Conservation (phyloP, 2,888 invertebrate genomes). For the Shargacucullia verbasci region DNA sequence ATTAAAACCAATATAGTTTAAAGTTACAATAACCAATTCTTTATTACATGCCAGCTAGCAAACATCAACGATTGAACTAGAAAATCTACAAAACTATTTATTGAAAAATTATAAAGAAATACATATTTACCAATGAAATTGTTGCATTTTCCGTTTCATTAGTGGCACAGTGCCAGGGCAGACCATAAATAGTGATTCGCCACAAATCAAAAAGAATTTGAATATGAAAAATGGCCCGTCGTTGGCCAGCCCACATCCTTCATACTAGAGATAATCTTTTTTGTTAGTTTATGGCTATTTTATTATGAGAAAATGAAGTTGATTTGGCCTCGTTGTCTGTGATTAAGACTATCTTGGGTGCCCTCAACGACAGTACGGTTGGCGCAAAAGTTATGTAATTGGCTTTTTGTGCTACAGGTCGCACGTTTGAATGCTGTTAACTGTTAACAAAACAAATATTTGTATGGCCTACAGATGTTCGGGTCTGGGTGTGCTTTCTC, state of each 20-base stretch:
- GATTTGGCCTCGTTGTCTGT: constrained; percentile 6
- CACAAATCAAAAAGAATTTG: constrained; percentile 55
- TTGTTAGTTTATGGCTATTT: constrained; percentile 5
- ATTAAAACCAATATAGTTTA: too few species aligned
- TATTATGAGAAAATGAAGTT: constrained; percentile 10
- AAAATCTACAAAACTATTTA: constrained; percentile 12
- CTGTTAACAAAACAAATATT: too few species aligned
- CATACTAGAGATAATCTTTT: constrained; percentile 20
- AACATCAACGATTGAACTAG: constrained; percentile 3
- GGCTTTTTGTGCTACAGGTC: too few species aligned
- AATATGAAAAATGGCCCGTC: constrained; percentile 46
- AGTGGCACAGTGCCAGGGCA: constrained; percentile 46
- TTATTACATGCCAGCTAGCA: not conserved
- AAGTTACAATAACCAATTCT: not conserved
- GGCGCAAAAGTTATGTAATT: too few species aligned
- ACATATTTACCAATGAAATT: constrained; percentile 30
- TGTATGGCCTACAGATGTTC: too few species aligned
- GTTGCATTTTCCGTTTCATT: constrained; percentile 36
- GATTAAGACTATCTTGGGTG: too few species aligned
- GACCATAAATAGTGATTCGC: constrained; percentile 33
- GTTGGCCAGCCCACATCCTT: constrained; percentile 17
- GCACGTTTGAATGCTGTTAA: too few species aligned
- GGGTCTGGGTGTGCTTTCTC: too few species aligned
- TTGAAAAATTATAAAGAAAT: constrained; percentile 15
- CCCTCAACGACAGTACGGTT: too few species aligned